Conservation (phyloP, 2,797 vertebrate species). For the Schizopygopsis pylzovi region DNA sequence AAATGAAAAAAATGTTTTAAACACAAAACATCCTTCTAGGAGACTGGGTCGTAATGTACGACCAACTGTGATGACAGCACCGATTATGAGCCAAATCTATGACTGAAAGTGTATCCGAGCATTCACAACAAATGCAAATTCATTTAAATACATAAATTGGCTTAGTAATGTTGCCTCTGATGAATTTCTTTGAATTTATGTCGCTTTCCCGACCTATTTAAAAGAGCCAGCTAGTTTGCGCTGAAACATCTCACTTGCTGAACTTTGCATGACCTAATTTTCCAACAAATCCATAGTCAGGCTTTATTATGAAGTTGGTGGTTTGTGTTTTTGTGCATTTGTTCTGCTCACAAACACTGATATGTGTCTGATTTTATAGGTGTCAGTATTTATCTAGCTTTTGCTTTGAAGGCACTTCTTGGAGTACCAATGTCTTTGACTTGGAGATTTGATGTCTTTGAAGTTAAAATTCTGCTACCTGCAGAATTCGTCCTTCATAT, state of each 20-base stretch:
- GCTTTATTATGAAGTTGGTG: slow-evolving; percentile 2
- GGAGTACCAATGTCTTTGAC: neutral
- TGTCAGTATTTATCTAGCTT: slow-evolving; percentile 52
- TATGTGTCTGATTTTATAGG: slow-evolving; percentile 24
- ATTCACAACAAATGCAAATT: slow-evolving; percentile 48
- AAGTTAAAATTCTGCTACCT: slow-evolving; percentile 65
- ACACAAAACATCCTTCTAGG: slow-evolving; percentile 1
- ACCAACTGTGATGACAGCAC: slow-evolving; percentile 40
- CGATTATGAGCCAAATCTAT: slow-evolving; percentile 44
- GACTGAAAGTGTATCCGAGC: slow-evolving; percentile 24
- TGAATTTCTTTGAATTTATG: slow-evolving; percentile 39
- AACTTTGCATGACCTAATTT: slow-evolving; percentile 44
- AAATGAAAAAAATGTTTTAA: slow-evolving; percentile 5
- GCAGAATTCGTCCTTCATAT: slow-evolving; percentile 47
- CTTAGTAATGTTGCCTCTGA: slow-evolving; percentile 42
- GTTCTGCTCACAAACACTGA: slow-evolving; percentile 30
- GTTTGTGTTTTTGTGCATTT: slow-evolving; percentile 37
- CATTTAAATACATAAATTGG: slow-evolving; percentile 45
- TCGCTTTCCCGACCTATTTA: slow-evolving; percentile 31
- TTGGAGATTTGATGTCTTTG: slow-evolving; percentile 57
- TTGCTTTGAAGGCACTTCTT: slow-evolving; percentile 51
- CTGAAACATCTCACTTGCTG: slow-evolving; percentile 43
- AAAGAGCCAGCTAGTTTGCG: slow-evolving; percentile 29
- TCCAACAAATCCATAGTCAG: slow-evolving; percentile 26
- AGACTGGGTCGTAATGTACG: slow-evolving; percentile 34